phyloP scores from a whole-genome alignment of 1,140 invertebrate genomes.

The Solenopsis fugax region DNA sequence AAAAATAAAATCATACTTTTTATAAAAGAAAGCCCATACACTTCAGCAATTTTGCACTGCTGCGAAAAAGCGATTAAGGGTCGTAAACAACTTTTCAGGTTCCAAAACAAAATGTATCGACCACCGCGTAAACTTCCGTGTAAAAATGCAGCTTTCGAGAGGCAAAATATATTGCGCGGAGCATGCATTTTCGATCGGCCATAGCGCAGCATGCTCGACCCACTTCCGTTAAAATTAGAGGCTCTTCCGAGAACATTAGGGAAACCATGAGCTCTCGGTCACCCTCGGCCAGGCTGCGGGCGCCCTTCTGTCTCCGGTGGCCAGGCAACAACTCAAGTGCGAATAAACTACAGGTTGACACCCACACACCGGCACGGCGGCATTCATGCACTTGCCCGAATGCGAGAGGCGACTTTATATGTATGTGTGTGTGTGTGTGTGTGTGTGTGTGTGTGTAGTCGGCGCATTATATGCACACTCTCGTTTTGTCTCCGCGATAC shows the following conservation, averaged over 20 bases:
- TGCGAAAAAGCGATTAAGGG: neutral
- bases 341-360: slow-evolving; percentile 62
- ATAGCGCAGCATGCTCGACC: slow-evolving; percentile 3
- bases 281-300: slow-evolving; percentile 1
- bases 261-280: slow-evolving; percentile 22
- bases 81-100: neutral
- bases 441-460: neutral
- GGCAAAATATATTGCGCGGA: neutral
- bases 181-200: slow-evolving; percentile 37
- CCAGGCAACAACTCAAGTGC: slow-evolving; percentile 54
- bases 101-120: neutral
- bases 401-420: slow-evolving; percentile 1
- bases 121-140: neutral
- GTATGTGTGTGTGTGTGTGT: neutral
- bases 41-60: neutral
- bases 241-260: slow-evolving; percentile 29
- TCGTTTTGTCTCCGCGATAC: slow-evolving; percentile 70
- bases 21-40: neutral
- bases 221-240: slow-evolving; percentile 58
- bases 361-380: slow-evolving; percentile 9
- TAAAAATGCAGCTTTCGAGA: neutral
- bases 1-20: neutral
- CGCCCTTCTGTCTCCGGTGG: slow-evolving; percentile 54
- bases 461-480: slow-evolving; percentile 33
- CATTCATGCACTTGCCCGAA: slow-evolving; percentile 49